Evolutionary conservation across 2,113 vertebrate genomes (phyloP).

Genomic region (Natator depressus): DNA sequence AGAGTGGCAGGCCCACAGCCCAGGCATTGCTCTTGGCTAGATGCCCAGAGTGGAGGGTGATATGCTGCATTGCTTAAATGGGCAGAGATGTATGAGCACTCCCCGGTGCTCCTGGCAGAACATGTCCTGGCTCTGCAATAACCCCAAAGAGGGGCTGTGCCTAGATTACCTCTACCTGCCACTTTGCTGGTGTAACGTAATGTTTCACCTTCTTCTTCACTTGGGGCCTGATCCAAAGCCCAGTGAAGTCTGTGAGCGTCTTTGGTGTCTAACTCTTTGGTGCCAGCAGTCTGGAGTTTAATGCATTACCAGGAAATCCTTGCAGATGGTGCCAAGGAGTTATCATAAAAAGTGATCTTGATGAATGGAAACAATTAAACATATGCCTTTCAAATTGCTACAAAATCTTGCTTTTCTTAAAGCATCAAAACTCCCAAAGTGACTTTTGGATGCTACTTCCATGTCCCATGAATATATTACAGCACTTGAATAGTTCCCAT

Average conservation of each 20-base stretch:
- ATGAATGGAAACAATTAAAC: not conserved
- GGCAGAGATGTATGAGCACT: fast-evolving
- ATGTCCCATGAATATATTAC: not conserved
- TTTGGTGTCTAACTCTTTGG: not conserved
- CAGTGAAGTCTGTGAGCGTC: not conserved
- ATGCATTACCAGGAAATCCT: not conserved
- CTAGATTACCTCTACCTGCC: not conserved
- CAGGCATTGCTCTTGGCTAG: not conserved
- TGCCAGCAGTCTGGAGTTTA: not conserved
- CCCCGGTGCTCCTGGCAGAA: not conserved
- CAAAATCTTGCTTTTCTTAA: not conserved
- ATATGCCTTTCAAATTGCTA: not conserved
- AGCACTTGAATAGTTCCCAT: not conserved
- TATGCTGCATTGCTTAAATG: not conserved
- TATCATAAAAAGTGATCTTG: not conserved
- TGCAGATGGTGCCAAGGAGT: not conserved
- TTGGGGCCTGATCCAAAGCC: not conserved
- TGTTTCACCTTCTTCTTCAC: not conserved
- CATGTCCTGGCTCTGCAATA: not conserved
- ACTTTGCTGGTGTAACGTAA: not conserved
- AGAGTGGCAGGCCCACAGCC: not conserved
- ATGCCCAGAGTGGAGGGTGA: not conserved
- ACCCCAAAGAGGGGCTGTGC: fast-evolving
- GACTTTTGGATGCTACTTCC: not conserved
- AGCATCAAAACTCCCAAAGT: not conserved